A percentile compares a stretch with the other conserved stretches of the same genome.
phyloP scores from a whole-genome alignment of 2,113 vertebrate species.

The Mus spicilegus region DNA sequence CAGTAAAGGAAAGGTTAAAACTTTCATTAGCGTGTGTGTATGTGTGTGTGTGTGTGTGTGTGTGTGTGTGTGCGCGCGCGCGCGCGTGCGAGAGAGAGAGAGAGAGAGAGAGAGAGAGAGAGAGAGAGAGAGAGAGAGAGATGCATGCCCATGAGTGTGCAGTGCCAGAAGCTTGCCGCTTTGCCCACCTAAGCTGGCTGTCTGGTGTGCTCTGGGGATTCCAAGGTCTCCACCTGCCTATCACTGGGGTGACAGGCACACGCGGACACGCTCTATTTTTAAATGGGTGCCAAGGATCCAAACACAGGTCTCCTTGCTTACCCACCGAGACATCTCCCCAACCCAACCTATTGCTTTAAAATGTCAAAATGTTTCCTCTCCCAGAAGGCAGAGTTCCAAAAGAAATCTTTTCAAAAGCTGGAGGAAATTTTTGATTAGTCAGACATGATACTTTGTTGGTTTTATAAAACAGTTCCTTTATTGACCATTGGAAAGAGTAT shows the following conservation, averaged over 20 bases:
- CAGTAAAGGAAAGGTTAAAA: conserved; percentile 3
- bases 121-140: no score
- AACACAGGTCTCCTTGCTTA: background rate
- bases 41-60: no score
- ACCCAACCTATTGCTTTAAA: conserved; percentile 36
- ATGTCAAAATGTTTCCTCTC: conserved; percentile 43
- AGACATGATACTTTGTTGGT: background rate
- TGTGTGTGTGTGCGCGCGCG: background rate
- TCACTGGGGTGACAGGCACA: background rate
- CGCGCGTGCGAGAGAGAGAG: background rate
- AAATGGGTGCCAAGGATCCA: background rate
- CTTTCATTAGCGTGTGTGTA: background rate
- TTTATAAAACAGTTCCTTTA: conserved; percentile 44
- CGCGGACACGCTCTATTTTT: no score
- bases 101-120: no score
- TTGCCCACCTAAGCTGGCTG: background rate
- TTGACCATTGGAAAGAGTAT: background rate
- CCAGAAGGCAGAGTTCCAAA: conserved; percentile 55
- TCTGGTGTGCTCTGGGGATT: no score
- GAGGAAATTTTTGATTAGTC: conserved; percentile 48
- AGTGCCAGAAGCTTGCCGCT: background rate
- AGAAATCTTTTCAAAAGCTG: conserved; percentile 6
- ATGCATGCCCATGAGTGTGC: background rate
- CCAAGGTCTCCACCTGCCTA: background rate
- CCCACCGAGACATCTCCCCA: background rate